These are phyloP conservation scores for Ctena decussata DNA, from an alignment of 2,888 invertebrate genomes.

Conservation along the genomic window DNA sequence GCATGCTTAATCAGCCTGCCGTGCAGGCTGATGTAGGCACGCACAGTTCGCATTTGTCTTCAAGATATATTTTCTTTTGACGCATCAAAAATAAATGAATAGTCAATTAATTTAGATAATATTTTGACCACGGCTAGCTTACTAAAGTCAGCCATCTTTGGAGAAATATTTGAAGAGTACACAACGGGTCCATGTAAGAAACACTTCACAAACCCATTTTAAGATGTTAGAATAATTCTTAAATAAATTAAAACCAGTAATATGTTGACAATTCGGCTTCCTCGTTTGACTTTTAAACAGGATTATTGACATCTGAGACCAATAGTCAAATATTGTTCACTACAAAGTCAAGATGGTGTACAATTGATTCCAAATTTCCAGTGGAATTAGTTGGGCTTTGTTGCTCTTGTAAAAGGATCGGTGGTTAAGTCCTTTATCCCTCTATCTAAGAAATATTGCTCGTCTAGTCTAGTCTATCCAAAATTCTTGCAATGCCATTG, in stretches of 20 bases:
- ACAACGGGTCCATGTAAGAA: neutral
- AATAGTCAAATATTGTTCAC: neutral
- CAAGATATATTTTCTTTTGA: too few species aligned
- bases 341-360: too few species aligned
- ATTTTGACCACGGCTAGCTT: neutral
- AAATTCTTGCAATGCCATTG: too few species aligned
- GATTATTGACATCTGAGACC: neutral
- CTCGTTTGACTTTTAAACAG: neutral
- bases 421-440: too few species aligned
- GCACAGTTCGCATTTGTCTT: too few species aligned
- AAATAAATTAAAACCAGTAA: neutral
- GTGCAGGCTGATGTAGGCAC: too few species aligned
- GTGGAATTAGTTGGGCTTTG: too few species aligned
- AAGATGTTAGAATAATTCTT: neutral
- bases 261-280: neutral
- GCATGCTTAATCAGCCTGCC: too few species aligned
- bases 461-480: too few species aligned
- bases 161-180: neutral
- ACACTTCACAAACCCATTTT: neutral
- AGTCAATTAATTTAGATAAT: slow-evolving; percentile 9
- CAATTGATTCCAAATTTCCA: too few species aligned
- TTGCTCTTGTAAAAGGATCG: too few species aligned
- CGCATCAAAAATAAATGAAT: slow-evolving; percentile 13
- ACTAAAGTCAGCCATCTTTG: neutral
- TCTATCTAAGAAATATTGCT: too few species aligned